Conservation (phyloP, 1,140 invertebrate genomes). For the Lepidurus packardi region DNA sequence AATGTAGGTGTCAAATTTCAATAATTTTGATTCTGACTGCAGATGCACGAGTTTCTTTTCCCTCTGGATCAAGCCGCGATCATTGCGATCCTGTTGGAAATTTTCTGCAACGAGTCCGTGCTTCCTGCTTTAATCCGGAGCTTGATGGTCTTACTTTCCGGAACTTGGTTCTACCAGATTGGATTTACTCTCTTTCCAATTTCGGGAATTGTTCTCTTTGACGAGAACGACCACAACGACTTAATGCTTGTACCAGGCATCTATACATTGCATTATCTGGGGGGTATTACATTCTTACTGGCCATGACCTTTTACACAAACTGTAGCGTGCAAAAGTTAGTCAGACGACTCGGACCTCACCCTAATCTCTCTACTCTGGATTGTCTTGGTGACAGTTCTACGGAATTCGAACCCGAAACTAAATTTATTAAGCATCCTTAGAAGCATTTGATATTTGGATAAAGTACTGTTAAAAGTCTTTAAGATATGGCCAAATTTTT, state of each 20-base stretch:
- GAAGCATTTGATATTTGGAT: no score
- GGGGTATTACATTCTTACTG: background rate
- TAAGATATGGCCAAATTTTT: no score
- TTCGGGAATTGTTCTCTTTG: background rate
- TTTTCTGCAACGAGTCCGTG: background rate
- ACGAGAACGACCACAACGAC: conserved; percentile 7
- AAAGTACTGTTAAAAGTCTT: no score
- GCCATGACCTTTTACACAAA: background rate
- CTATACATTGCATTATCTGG: background rate
- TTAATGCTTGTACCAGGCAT: conserved; percentile 12
- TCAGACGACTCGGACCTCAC: background rate
- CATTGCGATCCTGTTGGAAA: background rate
- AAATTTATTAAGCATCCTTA: conserved; percentile 10
- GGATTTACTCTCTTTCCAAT: conserved; percentile 15
- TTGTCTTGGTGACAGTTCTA: background rate
- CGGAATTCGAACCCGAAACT: background rate
- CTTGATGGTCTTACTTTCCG: background rate
- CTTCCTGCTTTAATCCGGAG: background rate
- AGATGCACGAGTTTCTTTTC: conserved; percentile 14
- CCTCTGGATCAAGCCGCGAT: background rate
- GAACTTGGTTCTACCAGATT: conserved; percentile 2
- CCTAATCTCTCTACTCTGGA: background rate
- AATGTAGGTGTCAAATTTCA: background rate
- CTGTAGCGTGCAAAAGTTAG: background rate
- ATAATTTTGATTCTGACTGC: background rate